A percentile compares a stretch with the other conserved stretches of the same genome.
phyloP scores from a whole-genome alignment of 2,113 vertebrate genomes.

The Spilogale gracilis region DNA sequence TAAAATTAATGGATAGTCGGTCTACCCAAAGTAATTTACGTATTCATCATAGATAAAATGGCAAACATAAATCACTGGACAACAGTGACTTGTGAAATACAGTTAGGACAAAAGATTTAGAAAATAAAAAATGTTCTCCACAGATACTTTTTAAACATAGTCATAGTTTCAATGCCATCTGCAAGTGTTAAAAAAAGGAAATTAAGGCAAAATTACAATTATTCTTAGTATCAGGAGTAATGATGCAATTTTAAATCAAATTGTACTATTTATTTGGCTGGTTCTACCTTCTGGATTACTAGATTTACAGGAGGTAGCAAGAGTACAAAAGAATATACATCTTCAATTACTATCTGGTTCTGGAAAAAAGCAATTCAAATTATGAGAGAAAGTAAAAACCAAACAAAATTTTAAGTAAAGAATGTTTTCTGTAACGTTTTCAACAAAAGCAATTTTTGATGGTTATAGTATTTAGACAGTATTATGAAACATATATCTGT shows the following conservation, averaged over 20 bases:
- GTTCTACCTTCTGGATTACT: background rate
- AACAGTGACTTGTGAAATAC: conserved; percentile 67
- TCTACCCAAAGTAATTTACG: conserved; percentile 70
- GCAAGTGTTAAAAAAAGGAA: background rate
- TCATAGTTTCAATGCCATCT: conserved; percentile 35
- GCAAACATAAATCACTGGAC: conserved; percentile 76
- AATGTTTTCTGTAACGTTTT: conserved; percentile 16
- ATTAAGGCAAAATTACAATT: conserved; percentile 38
- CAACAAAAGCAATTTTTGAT: background rate
- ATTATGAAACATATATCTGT: background rate
- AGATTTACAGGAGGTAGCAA: background rate
- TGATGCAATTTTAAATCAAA: conserved; percentile 62
- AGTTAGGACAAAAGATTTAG: background rate
- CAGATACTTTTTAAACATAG: background rate
- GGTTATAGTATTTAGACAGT: background rate
- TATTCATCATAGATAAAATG: conserved; percentile 71
- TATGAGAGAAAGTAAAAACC: background rate
- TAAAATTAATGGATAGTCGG: conserved; percentile 60
- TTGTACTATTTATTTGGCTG: conserved; percentile 40
- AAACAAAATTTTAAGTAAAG: conserved; percentile 28
- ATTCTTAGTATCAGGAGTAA: background rate
- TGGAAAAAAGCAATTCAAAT: conserved; percentile 21
- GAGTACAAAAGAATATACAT: background rate
- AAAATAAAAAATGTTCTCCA: background rate
- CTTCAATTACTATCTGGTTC: conserved; percentile 45